These are phyloP conservation scores for Ginglymostoma cirratum DNA, from an alignment of 2,113 vertebrate genomes.

Conservation along the genomic window DNA sequence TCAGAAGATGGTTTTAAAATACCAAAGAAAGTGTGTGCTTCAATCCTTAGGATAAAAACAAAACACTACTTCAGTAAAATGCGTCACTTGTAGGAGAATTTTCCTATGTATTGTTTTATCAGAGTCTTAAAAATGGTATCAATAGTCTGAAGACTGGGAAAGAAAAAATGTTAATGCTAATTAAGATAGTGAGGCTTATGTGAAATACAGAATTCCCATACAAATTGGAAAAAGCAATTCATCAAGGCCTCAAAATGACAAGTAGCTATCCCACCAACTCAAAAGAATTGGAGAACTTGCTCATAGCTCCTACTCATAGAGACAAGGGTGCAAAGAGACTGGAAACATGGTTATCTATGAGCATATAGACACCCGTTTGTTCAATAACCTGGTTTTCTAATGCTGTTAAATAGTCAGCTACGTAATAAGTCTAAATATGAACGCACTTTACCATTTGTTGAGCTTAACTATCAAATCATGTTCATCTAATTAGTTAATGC, in stretches of 20 bases:
- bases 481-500: background rate
- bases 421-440: background rate
- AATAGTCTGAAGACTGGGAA: background rate
- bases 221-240: background rate
- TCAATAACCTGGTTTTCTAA: too few relatives aligned
- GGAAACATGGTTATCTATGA: too few relatives aligned
- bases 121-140: background rate
- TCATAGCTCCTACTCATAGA: too few relatives aligned
- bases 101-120: background rate
- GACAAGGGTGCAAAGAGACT: too few relatives aligned
- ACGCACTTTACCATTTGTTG: background rate
- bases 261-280: too few relatives aligned
- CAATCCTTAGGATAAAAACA: background rate
- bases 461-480: background rate
- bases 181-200: background rate
- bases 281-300: too few relatives aligned
- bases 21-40: background rate
- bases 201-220: background rate
- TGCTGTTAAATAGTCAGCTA: too few relatives aligned
- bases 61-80: background rate
- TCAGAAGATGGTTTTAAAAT: background rate
- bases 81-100: background rate
- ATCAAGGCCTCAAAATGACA: background rate
- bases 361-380: too few relatives aligned
- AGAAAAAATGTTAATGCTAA: background rate